phyloP scores from a whole-genome alignment of 2,888 invertebrate species.

The Achlya flavicornis region DNA sequence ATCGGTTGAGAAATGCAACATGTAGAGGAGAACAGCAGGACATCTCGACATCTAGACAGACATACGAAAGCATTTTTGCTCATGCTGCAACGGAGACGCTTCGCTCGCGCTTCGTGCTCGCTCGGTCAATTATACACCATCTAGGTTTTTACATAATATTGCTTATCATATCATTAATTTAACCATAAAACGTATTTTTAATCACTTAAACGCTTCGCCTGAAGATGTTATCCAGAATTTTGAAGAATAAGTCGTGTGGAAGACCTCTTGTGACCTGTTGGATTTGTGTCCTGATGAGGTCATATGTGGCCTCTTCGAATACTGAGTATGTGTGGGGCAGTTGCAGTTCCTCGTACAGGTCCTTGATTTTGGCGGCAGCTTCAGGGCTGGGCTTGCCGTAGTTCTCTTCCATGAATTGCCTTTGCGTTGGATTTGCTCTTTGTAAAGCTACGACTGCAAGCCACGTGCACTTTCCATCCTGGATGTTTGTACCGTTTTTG shows the following conservation, averaged over 20 bases:
- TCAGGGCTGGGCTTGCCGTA: constrained; percentile 88
- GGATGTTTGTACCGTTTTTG: constrained; percentile 95
- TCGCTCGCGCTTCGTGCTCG: too few species aligned
- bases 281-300: constrained; percentile 91
- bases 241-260: constrained; percentile 92
- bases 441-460: constrained; percentile 94
- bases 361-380: constrained; percentile 87
- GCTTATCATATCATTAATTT: neutral
- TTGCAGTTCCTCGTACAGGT: constrained; percentile 90
- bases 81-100: too few species aligned
- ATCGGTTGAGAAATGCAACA: too few species aligned
- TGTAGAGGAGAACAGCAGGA: too few species aligned
- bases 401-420: constrained; percentile 88
- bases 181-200: constrained; percentile 4
- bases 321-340: constrained; percentile 90
- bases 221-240: constrained; percentile 92
- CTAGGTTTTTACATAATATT: constrained; percentile 2
- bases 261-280: constrained; percentile 92
- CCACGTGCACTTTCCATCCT: constrained; percentile 99
- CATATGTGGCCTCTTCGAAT: constrained; percentile 93
- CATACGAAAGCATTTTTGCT: too few species aligned
- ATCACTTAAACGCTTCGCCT: constrained; percentile 85
- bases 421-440: constrained; percentile 88
- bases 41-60: too few species aligned
- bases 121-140: neutral